A percentile compares a stretch with the other conserved stretches of the same genome.
phyloP scores from a whole-genome alignment of 2,113 vertebrate genomes.

The Dryoscopus gambensis region DNA sequence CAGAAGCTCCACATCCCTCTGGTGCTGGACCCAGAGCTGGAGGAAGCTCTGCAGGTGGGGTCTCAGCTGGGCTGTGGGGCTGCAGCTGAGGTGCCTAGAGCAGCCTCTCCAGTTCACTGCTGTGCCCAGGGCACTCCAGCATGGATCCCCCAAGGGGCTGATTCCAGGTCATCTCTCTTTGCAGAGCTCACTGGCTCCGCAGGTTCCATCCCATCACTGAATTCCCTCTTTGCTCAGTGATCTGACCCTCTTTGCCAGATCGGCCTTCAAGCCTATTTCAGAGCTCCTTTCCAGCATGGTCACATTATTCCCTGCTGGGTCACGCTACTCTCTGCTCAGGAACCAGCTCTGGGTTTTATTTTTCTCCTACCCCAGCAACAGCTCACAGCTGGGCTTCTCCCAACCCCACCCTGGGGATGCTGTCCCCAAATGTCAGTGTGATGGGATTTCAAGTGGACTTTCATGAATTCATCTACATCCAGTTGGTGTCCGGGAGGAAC shows the following conservation, averaged over 20 bases:
- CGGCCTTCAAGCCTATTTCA: neutral
- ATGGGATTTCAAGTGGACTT: neutral
- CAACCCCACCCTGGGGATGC: too few species aligned
- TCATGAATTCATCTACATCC: rapidly evolving
- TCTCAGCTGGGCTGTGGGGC: neutral
- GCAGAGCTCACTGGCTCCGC: neutral
- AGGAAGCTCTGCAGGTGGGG: neutral
- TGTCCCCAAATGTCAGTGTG: rapidly evolving
- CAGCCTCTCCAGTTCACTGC: neutral
- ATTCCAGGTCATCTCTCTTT: neutral
- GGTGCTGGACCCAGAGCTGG: neutral
- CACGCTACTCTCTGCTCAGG: neutral
- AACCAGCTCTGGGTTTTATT: neutral
- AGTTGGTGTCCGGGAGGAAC: neutral
- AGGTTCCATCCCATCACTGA: neutral
- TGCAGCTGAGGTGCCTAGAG: neutral
- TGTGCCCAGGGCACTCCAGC: neutral
- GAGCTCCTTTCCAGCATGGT: neutral
- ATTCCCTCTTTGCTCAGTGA: neutral
- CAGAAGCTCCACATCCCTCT: neutral
- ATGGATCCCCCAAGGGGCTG: neutral
- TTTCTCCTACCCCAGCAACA: neutral
- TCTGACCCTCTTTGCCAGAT: neutral
- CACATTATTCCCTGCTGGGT: neutral
- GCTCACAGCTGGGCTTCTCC: neutral